A percentile compares a stretch with the other conserved stretches of the same genome.
Evolutionary conservation across 2,113 vertebrate genomes (phyloP).

Genomic region (Ictalurus punctatus): DNA sequence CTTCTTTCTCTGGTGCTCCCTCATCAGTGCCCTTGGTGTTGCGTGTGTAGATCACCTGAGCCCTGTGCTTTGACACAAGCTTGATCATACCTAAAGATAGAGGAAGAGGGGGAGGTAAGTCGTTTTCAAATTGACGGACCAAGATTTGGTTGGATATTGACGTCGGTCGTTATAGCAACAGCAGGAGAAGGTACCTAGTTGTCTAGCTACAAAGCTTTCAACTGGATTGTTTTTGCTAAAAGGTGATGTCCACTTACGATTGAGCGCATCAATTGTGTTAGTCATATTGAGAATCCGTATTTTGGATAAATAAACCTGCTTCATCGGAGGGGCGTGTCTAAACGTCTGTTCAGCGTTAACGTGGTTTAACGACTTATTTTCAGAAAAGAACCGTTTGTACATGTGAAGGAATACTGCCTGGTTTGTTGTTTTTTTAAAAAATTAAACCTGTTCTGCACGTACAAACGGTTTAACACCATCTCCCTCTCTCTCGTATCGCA

Average conservation of each 20-base stretch:
- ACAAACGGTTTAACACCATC: background rate
- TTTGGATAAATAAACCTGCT: too few relatives aligned
- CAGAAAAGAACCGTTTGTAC: background rate
- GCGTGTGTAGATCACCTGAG: conserved; percentile 95
- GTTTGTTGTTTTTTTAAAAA: too few relatives aligned
- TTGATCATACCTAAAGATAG: conserved; percentile 88
- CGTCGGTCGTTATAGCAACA: too few relatives aligned
- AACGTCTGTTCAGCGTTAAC: background rate
- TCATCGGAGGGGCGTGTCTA: background rate
- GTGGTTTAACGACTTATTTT: background rate
- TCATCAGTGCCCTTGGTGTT: conserved; percentile 96
- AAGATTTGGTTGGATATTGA: background rate
- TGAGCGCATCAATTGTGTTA: too few relatives aligned
- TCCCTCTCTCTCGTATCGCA: background rate
- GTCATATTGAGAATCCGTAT: too few relatives aligned
- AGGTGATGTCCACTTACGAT: too few relatives aligned
- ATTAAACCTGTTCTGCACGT: background rate
- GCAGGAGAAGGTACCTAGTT: too few relatives aligned
- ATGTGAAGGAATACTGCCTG: too few relatives aligned
- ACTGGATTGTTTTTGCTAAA: too few relatives aligned
- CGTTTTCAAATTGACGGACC: background rate
- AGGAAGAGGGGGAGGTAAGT: background rate
- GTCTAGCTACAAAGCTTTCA: too few relatives aligned
- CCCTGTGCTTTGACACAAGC: conserved; percentile 95
- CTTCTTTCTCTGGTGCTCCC: conserved; percentile 78